A percentile compares a stretch with the other conserved stretches of the same genome.
phyloP scores from a whole-genome alignment of 1,140 invertebrate genomes.

The Drosophila biarmipes region DNA sequence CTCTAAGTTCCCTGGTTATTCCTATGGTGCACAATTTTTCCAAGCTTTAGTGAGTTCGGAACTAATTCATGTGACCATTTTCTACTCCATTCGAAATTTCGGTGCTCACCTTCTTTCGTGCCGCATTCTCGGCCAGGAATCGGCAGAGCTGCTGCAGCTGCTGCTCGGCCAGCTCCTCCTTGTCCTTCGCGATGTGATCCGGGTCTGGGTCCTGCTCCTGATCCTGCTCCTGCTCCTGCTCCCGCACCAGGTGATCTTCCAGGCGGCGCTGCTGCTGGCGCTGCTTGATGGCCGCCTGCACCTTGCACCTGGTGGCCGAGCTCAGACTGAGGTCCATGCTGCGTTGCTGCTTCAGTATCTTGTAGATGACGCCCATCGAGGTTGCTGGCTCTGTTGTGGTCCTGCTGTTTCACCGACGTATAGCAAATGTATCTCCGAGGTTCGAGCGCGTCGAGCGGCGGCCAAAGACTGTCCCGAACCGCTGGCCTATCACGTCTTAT shows the following conservation, averaged over 20 bases:
- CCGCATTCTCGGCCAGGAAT: constrained; percentile 75
- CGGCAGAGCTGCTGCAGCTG: constrained; percentile 74
- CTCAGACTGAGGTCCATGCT: constrained; percentile 65
- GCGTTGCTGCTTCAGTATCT: constrained; percentile 75
- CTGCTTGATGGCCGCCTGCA: constrained; percentile 67
- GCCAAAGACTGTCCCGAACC: constrained; percentile 56
- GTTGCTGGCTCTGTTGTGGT: constrained; percentile 6
- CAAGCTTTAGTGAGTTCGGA: too few species aligned
- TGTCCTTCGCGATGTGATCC: constrained; percentile 9
- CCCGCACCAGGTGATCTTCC: constrained; percentile 19
- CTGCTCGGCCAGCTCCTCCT: constrained; percentile 52
- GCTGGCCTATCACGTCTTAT: constrained; percentile 40
- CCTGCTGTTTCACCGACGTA: background rate
- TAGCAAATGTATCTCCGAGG: constrained; percentile 5
- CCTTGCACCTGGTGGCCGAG: constrained; percentile 60
- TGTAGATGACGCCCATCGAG: constrained; percentile 79
- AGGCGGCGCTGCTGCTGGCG: constrained; percentile 46
- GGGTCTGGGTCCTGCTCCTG: constrained; percentile 1
- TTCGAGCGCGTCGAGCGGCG: constrained; percentile 31
- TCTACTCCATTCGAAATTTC: too few species aligned
- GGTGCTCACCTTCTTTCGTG: constrained; percentile 59
- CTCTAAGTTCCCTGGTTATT: too few species aligned
- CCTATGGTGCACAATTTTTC: too few species aligned
- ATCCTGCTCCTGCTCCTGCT: constrained; percentile 17
- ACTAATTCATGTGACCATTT: too few species aligned